Evolutionary conservation across 1,140 invertebrate genomes (phyloP).

Genomic region (Chironomus tepperi): DNA sequence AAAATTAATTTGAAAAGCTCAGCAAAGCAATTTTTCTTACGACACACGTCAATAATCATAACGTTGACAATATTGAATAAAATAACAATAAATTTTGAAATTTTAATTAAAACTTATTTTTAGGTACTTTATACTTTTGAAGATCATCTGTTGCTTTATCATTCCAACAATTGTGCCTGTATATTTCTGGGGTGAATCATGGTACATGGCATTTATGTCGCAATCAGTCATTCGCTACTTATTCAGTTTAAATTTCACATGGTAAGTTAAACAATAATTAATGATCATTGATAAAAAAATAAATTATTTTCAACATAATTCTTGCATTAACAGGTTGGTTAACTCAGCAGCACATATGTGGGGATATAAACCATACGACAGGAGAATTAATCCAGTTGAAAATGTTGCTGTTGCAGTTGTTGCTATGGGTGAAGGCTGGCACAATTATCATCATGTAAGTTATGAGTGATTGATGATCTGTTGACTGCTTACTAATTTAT

Average conservation of each 20-base stretch:
- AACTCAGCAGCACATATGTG: conserved; percentile 37
- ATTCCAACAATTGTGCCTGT: conserved; percentile 67
- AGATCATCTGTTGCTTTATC: conserved; percentile 62
- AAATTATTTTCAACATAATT: too few species aligned
- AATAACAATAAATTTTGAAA: background rate
- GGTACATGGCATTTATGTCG: conserved; percentile 48
- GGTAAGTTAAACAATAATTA: conserved; percentile 72
- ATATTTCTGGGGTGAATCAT: conserved; percentile 64
- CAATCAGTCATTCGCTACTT: conserved; percentile 64
- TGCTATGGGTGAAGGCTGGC: conserved; percentile 67
- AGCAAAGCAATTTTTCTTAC: background rate
- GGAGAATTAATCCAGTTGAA: conserved; percentile 51
- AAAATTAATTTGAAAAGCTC: background rate
- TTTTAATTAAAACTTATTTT: conserved; percentile 28
- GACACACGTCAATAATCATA: background rate
- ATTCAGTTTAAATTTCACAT: conserved; percentile 71
- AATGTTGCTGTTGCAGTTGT: conserved; percentile 51
- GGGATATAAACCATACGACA: conserved; percentile 40
- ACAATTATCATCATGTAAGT: conserved; percentile 81
- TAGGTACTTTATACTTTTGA: conserved; percentile 63
- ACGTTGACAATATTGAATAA: background rate
- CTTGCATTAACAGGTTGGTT: background rate
- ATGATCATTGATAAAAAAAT: too few species aligned
- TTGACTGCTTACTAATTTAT: conserved; percentile 54
- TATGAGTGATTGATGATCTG: conserved; percentile 41